Percentiles rank a stretch among this genome's conserved stretches.
Evolutionary conservation across 1,140 invertebrate species (phyloP).

Genomic region (Tetragonula clypearis): DNA sequence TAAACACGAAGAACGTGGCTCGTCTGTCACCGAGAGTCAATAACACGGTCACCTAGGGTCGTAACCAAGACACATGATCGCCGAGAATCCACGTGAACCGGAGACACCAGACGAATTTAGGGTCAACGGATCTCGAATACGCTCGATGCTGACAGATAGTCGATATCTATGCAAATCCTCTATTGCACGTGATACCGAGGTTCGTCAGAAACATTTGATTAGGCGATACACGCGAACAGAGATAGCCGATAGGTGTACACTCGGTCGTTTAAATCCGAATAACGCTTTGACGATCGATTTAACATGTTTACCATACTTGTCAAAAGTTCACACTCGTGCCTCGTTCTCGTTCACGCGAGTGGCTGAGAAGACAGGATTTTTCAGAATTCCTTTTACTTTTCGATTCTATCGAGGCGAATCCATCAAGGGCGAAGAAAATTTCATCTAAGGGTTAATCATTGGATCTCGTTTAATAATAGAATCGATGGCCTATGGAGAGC

Average conservation of each 20-base stretch:
- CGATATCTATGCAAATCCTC: constrained; percentile 29
- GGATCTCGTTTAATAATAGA: too few species aligned
- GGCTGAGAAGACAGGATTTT: too few species aligned
- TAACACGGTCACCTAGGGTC: background rate
- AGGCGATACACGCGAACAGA: background rate
- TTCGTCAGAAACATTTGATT: background rate
- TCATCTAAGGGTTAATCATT: too few species aligned
- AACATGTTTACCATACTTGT: background rate
- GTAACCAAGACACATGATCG: background rate
- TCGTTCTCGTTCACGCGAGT: too few species aligned
- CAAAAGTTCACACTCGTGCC: background rate
- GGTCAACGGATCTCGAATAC: constrained; percentile 18
- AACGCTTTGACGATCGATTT: background rate
- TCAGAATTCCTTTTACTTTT: background rate
- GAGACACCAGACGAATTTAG: constrained; percentile 19
- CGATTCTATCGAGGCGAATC: too few species aligned
- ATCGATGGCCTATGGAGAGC: too few species aligned
- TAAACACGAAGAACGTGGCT: background rate
- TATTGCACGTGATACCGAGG: constrained; percentile 25
- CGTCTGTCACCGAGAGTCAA: background rate
- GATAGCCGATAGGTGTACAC: background rate
- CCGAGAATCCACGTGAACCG: background rate
- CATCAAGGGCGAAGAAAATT: too few species aligned
- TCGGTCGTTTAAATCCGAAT: constrained; percentile 1
- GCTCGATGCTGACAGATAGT: constrained; percentile 39